Conservation (phyloP, 2,797 vertebrate species). For the Antrozous pallidus region DNA sequence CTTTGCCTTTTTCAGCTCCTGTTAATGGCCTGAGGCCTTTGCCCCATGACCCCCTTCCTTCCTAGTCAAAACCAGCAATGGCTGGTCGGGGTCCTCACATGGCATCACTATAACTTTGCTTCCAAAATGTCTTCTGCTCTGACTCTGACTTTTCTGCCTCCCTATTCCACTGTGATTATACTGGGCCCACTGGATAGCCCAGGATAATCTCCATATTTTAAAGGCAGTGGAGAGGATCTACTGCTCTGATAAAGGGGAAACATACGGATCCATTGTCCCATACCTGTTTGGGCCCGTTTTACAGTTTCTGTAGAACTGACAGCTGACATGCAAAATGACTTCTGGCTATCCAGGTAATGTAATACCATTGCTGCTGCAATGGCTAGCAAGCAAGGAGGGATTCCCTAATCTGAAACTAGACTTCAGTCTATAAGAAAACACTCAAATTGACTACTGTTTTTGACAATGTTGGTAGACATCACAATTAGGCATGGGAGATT, state of each 20-base stretch:
- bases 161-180: neutral
- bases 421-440: neutral
- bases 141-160: neutral
- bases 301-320: neutral
- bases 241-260: neutral
- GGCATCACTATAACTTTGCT: neutral
- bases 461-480: neutral
- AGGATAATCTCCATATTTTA: neutral
- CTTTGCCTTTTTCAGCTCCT: neutral
- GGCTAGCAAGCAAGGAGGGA: neutral
- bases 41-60: neutral
- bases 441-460: neutral
- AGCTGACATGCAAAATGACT: neutral
- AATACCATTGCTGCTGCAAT: neutral
- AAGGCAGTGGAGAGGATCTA: neutral
- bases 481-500: neutral
- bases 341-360: neutral
- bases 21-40: too few relatives aligned
- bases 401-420: neutral
- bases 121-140: neutral
- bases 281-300: neutral
- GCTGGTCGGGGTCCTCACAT: neutral
- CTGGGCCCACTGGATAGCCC: neutral
- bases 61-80: neutral
- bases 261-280: neutral